Percentiles rank a stretch among this genome's conserved stretches.
These are phyloP conservation scores for Physocephala rufipes DNA, from an alignment of 2,888 invertebrate genomes.

Conservation along the genomic window DNA sequence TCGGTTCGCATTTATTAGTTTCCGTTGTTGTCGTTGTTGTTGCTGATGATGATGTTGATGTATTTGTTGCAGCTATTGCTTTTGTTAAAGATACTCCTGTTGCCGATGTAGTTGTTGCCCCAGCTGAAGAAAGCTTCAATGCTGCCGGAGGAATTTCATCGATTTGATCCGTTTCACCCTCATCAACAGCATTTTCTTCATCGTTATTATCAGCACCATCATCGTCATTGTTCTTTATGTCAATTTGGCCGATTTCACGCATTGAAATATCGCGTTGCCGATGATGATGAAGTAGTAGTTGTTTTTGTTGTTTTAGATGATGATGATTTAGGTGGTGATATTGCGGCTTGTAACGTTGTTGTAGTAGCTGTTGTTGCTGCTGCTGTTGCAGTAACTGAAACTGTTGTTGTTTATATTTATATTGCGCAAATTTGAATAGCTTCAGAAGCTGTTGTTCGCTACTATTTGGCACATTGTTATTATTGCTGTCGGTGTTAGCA, in stretches of 20 bases:
- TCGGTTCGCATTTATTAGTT: constrained; percentile 61
- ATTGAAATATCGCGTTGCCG: constrained; percentile 40
- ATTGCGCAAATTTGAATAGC: constrained; percentile 55
- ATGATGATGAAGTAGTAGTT: constrained; percentile 41
- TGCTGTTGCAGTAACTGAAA: constrained; percentile 42
- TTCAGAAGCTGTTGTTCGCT: constrained; percentile 52
- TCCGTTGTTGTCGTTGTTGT: constrained; percentile 43
- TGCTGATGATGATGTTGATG: constrained; percentile 31
- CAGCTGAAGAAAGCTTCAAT: constrained; percentile 41
- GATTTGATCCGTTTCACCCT: constrained; percentile 47
- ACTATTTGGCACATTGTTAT: constrained; percentile 31
- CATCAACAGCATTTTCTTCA: constrained; percentile 48
- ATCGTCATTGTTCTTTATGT: constrained; percentile 46
- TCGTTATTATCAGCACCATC: constrained; percentile 42
- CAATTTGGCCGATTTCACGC: not conserved
- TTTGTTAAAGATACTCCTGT: constrained; percentile 38
- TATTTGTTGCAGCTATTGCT: constrained; percentile 36
- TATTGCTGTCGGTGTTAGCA: not conserved
- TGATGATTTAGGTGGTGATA: no score
- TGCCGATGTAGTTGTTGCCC: constrained; percentile 37
- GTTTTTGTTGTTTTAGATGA: no score
- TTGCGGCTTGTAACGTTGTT: no score
- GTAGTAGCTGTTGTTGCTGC: constrained; percentile 39
- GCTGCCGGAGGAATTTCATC: constrained; percentile 51
- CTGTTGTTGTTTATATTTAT: constrained; percentile 47